Base-by-base conservation (phyloP, 2,888 invertebrate species). In the Dynastes tityus region DNA sequence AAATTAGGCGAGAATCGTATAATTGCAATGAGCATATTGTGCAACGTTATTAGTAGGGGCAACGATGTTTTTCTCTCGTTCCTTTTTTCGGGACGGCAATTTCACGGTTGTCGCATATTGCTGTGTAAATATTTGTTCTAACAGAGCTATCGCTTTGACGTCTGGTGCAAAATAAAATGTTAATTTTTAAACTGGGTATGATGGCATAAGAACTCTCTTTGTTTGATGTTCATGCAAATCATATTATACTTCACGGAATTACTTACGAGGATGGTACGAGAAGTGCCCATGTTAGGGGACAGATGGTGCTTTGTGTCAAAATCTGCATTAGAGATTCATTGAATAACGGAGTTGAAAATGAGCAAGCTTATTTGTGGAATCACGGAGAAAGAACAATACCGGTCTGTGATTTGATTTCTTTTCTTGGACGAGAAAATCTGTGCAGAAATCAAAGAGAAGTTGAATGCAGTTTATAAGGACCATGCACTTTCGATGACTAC, bases 1-100 rank as follows among this genome's bases (percentile, higher is more conserved):
- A 73, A 73, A 73, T 73, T 73, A 53, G 40, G 58, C 73, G 55
- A 37, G 40, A 73, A 68, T 16, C 58, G 58, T 58, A 37, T 37
- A 58, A 58, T 58, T 37, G 55, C 32, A 49, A 49, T 37, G 40
- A 40, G 9, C 16, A 16, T 16, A 58, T 73, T 73, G 58, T 55
- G 58, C 22, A 61, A 61, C 22, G 4, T 58, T 29, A 53, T 70
- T 40, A n/a, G 32, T 37, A 58, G 1, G 40, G 8, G n/a, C 29
- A 51, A 9, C 51, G 29, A 32, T 70, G 53, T 53, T 51, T 53
- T 29, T 6, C 32, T 5, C 32, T 63, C 32, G 9, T 27, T 32
- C 27, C 63, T 29, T 63, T 63, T 63, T 63, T 63, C 9, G 11
- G 13, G 11, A 27, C 13, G 32, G 6, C 63, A 63, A 67, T 51